phyloP scores from a whole-genome alignment of 2,888 invertebrate genomes.

The Brachyptera risi region DNA sequence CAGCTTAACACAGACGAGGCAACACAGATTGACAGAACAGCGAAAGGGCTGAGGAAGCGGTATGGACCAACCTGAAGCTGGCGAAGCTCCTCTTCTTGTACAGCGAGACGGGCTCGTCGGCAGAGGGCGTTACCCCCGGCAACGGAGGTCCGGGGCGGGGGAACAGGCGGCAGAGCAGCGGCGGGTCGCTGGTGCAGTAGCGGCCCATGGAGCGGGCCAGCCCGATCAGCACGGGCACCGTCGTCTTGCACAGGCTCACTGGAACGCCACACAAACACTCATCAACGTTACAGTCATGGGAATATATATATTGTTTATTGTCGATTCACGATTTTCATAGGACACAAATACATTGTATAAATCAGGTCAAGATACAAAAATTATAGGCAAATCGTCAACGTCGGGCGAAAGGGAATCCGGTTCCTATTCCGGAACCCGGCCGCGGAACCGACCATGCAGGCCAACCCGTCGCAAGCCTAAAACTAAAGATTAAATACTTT shows the following conservation, averaged over 20 bases:
- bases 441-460: too few relatives aligned
- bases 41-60: not conserved
- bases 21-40: not conserved
- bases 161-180: constrained; percentile 79
- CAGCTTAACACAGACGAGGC: too few relatives aligned
- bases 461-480: too few relatives aligned
- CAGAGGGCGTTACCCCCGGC: constrained; percentile 50
- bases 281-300: too few relatives aligned
- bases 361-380: too few relatives aligned
- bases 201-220: constrained; percentile 88
- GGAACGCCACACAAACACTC: not conserved
- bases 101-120: constrained; percentile 30
- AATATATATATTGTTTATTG: too few relatives aligned
- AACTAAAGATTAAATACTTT: too few relatives aligned
- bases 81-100: constrained; percentile 45
- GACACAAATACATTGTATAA: too few relatives aligned
- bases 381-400: too few relatives aligned
- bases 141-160: constrained; percentile 68
- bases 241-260: constrained; percentile 79
- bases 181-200: constrained; percentile 70
- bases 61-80: constrained; percentile 39
- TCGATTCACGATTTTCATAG: too few relatives aligned
- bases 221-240: constrained; percentile 83
- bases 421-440: too few relatives aligned
- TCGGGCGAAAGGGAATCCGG: too few relatives aligned